Conservation (phyloP, 2,797 vertebrate genomes). For the Chanos chanos region DNA sequence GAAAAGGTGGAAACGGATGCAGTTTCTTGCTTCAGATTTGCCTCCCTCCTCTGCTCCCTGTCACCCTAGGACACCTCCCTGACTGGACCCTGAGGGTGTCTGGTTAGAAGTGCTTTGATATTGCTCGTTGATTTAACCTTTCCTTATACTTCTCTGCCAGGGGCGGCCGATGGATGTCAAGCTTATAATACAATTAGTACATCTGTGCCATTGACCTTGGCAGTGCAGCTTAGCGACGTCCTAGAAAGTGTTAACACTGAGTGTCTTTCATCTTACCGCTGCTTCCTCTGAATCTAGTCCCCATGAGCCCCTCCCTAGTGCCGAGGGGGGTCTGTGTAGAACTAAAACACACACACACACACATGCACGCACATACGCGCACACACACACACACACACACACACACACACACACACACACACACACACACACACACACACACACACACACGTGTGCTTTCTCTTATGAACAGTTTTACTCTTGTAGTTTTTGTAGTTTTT, state of each 20-base stretch:
- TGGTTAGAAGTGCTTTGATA: conserved; percentile 82
- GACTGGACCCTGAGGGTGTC: conserved; percentile 63
- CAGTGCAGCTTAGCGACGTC: conserved; percentile 72
- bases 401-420: conserved; percentile 42
- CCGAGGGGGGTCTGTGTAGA: conserved; percentile 6
- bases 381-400: conserved; percentile 1
- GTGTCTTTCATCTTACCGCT: conserved; percentile 56
- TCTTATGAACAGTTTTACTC: background rate
- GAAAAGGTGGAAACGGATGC: conserved; percentile 61
- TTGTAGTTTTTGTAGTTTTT: no score
- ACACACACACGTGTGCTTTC: conserved; percentile 8
- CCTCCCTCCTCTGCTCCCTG: conserved; percentile 1
- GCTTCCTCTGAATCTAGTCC: conserved; percentile 52
- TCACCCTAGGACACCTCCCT: background rate
- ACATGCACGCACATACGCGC: conserved; percentile 42
- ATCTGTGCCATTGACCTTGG: conserved; percentile 91
- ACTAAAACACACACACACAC: conserved; percentile 56
- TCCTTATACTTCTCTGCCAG: conserved; percentile 83
- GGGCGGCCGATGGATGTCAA: conserved; percentile 87
- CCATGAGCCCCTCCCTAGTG: conserved; percentile 5
- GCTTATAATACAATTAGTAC: conserved; percentile 93
- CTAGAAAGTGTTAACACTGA: conserved; percentile 79
- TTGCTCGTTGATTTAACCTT: conserved; percentile 95
- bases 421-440: conserved; percentile 55
- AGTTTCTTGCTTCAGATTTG: conserved; percentile 59